Conservation (phyloP, 2,113 vertebrate species). For the Clinocottus analis region DNA sequence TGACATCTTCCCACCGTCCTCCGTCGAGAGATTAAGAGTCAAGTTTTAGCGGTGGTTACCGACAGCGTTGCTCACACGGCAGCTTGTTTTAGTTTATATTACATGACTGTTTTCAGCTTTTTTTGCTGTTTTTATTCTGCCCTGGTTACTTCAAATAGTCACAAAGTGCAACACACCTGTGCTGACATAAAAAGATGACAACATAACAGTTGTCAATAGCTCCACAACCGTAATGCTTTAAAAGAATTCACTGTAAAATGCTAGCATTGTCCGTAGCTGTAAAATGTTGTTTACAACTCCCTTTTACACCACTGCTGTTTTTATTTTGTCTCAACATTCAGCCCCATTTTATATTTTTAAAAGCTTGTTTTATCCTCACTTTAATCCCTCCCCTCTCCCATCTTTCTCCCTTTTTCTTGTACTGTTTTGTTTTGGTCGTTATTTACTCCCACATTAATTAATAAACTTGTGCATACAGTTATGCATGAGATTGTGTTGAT, state of each 20-base stretch:
- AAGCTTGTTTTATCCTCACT: background rate
- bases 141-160: background rate
- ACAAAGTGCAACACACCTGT: background rate
- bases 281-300: background rate
- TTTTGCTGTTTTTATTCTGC: background rate
- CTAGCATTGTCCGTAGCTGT: background rate
- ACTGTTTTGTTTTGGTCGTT: background rate
- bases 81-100: background rate
- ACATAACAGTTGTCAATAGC: background rate
- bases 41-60: slow-evolving; percentile 6
- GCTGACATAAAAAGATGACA: background rate
- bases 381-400: too few relatives aligned
- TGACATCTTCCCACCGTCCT: background rate
- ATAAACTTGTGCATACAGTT: background rate
- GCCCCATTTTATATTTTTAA: background rate
- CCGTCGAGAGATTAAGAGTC: slow-evolving; percentile 2
- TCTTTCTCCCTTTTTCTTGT: too few relatives aligned
- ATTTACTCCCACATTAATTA: background rate
- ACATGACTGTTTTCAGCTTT: background rate
- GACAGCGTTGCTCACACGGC: background rate
- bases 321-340: background rate
- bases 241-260: background rate
- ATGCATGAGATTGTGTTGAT: background rate
- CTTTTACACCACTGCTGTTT: background rate
- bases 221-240: background rate